phyloP scores from a whole-genome alignment of 2,797 vertebrate genomes.

The Ispidina lecontei region DNA sequence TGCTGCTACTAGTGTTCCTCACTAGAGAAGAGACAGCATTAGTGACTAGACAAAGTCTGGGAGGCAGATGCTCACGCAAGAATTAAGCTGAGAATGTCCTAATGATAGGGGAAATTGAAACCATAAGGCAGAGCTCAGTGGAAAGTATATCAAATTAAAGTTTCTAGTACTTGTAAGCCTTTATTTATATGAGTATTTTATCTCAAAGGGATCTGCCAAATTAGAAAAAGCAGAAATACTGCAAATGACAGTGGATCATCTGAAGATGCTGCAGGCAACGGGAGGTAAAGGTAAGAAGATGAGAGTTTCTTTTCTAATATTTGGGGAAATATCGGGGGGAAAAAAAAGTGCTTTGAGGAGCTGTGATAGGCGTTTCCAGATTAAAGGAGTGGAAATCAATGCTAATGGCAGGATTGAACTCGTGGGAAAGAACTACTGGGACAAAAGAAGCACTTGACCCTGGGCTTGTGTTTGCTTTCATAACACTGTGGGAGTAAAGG shows the following conservation, averaged over 20 bases:
- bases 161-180: conserved; percentile 51
- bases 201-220: conserved; percentile 91
- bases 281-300: conserved; percentile 89
- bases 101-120: conserved; percentile 66
- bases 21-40: neutral
- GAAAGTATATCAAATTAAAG: conserved; percentile 65
- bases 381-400: conserved; percentile 88
- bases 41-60: conserved; percentile 45
- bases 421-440: conserved; percentile 89
- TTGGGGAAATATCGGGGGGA: conserved; percentile 61
- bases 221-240: conserved; percentile 97
- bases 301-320: conserved; percentile 11
- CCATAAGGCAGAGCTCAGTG: conserved; percentile 42
- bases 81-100: conserved; percentile 62
- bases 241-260: conserved; percentile 97
- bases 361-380: conserved; percentile 76
- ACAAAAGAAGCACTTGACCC: conserved; percentile 95
- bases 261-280: conserved; percentile 94
- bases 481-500: conserved; percentile 87
- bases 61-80: conserved; percentile 60
- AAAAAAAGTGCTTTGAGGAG: conserved; percentile 77
- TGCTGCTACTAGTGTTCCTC: neutral
- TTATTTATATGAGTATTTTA: conserved; percentile 64
- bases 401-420: conserved; percentile 90
- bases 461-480: conserved; percentile 93